phyloP scores from a whole-genome alignment of 2,113 vertebrate species.

The Sphyrna mokarran region DNA sequence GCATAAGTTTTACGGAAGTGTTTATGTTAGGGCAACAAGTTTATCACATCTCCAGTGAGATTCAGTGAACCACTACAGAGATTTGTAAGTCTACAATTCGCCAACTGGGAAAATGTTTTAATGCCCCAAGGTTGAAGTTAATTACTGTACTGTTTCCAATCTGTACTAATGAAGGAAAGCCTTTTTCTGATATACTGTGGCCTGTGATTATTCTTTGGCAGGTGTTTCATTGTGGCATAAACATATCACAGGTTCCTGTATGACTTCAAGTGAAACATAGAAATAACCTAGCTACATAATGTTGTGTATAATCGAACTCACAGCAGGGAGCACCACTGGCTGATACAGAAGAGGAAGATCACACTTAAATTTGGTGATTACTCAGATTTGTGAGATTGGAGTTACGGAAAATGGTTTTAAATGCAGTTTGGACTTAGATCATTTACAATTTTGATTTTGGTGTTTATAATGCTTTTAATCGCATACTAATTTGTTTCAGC shows the following conservation, averaged over 20 bases:
- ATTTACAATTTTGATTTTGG: neutral
- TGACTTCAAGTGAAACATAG: neutral
- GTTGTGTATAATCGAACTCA: neutral
- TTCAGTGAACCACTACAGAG: neutral
- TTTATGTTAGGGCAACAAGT: neutral
- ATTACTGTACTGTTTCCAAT: neutral
- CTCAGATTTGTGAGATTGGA: neutral
- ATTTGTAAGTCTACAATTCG: neutral
- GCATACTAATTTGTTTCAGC: neutral
- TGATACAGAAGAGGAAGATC: neutral
- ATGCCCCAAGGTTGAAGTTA: neutral
- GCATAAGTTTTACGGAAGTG: neutral
- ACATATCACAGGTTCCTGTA: neutral
- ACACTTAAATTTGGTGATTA: neutral
- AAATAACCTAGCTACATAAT: neutral
- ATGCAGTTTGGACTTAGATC: neutral
- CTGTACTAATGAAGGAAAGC: neutral
- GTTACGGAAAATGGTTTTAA: neutral
- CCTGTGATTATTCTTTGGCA: neutral
- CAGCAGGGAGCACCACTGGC: neutral
- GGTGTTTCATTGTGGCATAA: neutral
- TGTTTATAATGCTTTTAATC: neutral
- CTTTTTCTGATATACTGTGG: neutral
- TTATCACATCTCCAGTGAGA: neutral
- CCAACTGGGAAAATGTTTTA: neutral